These are phyloP conservation scores for Silurus glanis DNA, from an alignment of 2,113 vertebrate species.

Conservation along the genomic window DNA sequence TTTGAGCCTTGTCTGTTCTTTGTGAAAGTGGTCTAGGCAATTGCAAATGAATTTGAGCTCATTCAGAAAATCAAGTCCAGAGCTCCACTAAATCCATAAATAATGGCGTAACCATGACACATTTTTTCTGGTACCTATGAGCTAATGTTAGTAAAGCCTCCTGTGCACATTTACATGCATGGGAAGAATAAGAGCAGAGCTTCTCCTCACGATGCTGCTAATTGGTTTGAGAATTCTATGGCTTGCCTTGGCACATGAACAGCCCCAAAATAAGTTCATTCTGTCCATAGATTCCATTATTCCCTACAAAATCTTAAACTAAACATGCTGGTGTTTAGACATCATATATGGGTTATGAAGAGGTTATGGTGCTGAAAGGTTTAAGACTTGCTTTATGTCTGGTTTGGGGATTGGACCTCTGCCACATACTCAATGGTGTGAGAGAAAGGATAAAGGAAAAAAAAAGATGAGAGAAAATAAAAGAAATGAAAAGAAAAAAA, in stretches of 20 bases:
- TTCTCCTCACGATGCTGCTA: neutral
- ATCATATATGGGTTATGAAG: neutral
- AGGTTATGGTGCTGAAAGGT: slow-evolving; percentile 19
- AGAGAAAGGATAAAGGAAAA: neutral
- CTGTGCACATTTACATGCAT: slow-evolving; percentile 1
- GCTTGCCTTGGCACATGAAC: neutral
- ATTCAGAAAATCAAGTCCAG: slow-evolving; percentile 35
- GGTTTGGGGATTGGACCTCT: neutral
- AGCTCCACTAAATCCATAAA: neutral
- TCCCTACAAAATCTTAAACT: neutral
- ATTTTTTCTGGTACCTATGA: slow-evolving; percentile 12
- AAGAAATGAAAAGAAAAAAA: neutral
- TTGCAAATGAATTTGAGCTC: slow-evolving; percentile 18
- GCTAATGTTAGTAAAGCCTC: neutral
- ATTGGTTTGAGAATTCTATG: neutral
- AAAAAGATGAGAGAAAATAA: neutral
- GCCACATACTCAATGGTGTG: slow-evolving; percentile 11
- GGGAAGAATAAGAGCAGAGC: neutral
- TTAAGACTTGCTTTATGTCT: slow-evolving; percentile 26
- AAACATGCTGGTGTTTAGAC: neutral
- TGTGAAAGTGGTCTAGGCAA: slow-evolving; percentile 23
- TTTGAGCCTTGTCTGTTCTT: neutral
- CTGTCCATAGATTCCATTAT: neutral
- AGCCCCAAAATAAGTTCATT: neutral
- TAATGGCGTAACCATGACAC: neutral